Base-by-base conservation (phyloP, 53 echinoderm and acorn worm genomes). In the Apostichopus leukothele region DNA sequence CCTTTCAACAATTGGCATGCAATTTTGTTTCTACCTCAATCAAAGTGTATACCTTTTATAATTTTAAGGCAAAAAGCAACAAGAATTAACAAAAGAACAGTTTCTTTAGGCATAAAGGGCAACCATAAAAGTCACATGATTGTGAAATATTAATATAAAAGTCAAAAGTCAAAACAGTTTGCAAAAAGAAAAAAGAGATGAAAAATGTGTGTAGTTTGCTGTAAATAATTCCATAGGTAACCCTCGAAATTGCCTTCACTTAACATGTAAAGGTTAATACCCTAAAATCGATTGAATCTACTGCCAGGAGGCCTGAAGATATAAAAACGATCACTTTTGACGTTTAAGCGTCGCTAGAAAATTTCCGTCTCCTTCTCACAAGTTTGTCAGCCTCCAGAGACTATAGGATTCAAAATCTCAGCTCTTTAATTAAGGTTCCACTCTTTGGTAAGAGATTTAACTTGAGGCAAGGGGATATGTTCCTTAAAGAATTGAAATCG, bases 261-360 rank as follows among this genome's bases (percentile, higher is more conserved):
- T 81, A 9, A 53, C 81, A 59, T 18, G 81, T 81, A 81, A 81
- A 81, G 81, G 81, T 81, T 81, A 81, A 81, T 81, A 81, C 55
- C 81, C 81, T 81, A 54, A 81, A 81, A 81, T 81, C 81, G 81
- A 81, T 81, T 22, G 53, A 81, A 21, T 53, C 59, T 23, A 55
- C 54, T n/a, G 81, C 81, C 55, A 59, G 81, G 81, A 81, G 81
- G 81, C 81, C 81, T 81, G 55, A 54, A 81, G 59, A 81, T 59
- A 81, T 81, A 81, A 81, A 71, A 81, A 81, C 59, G 55, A 81
- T 81, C 81, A 81, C 81, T 55, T 81, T 81, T 81, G 81, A 59
- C 60, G 81, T 81, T 81, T 81, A 81, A 81, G 81, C 81, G 81
- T 57, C 81, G 81, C 53, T 14, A 51, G 55, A 59, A 81, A 81